Conservation (phyloP, 2,888 invertebrate species). For the Mythimna impura region DNA sequence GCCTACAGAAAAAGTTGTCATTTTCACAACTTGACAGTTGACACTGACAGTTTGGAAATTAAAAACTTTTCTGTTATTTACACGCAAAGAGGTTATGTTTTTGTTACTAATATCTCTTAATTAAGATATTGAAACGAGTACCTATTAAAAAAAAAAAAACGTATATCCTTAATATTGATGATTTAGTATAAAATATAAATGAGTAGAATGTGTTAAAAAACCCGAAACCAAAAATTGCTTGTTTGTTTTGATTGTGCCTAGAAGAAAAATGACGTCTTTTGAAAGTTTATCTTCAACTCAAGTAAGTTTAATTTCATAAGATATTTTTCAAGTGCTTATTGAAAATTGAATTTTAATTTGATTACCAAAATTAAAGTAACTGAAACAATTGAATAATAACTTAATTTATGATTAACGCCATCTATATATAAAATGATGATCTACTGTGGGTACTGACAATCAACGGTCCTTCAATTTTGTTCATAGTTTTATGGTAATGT, state of each 20-base stretch:
- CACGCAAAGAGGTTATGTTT: constrained; percentile 12
- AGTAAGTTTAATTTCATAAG: constrained; percentile 66
- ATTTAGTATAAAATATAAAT: neutral
- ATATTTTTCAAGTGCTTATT: neutral
- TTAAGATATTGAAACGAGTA: neutral
- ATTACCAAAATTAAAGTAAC: neutral
- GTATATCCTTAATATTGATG: neutral
- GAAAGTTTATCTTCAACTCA: constrained; percentile 75
- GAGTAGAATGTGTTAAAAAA: neutral
- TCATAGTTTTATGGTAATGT: constrained; percentile 6
- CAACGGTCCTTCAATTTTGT: too few relatives aligned
- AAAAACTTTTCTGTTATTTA: neutral
- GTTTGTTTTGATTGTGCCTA: constrained; percentile 18
- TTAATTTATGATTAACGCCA: constrained; percentile 7
- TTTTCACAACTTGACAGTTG: neutral
- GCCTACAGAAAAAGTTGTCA: neutral
- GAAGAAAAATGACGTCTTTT: constrained; percentile 71
- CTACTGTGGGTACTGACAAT: neutral
- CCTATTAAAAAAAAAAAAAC: too few relatives aligned
- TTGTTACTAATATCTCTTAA: neutral
- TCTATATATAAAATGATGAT: constrained; percentile 1
- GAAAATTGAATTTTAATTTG: neutral
- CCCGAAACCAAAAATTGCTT: neutral
- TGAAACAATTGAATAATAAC: neutral
- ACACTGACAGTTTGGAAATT: neutral